Base-by-base conservation (phyloP, 1,140 invertebrate species). In the Vanessa tameamea region DNA sequence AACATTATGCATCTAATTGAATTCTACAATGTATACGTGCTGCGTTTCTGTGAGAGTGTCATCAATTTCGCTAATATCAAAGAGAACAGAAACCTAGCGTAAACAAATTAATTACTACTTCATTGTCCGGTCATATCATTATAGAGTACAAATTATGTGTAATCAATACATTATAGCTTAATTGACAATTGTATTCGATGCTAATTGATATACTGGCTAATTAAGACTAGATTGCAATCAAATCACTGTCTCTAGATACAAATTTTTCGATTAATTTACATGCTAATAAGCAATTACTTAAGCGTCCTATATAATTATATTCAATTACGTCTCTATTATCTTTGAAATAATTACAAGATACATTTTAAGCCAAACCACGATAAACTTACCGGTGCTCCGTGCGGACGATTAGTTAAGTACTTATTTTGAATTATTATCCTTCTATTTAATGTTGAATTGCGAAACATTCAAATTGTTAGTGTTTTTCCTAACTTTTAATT, bases 81-180 rank as follows among this genome's bases (percentile, higher is more conserved):
- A 57, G 53, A 57, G 53, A 57, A 23, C 13, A 23, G 16, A 20
- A 20, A 57, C 20, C 50, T 57, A 23, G 16, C 53, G 53, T 57
- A 57, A 61, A 37, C 23, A 31, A 37, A 61, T 61, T 61, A 61
- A 61, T 61, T 61, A 61, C 23, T 37, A 61, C 43, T 61, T 37
- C 26, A 61, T 37, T 61, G 57, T 61, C 26, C 31, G 31, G 31
- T 61, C 31, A 61, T 61, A 61, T 61, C 31, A 31, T 61, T 31
- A 61, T 61, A 15, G 23, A n/a, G 31, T 61, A 9, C 57, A 61
- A 61, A 61, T 31, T 37, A 61, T 23, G 14, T 61, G 12, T 61
- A 61, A 37, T 61, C 31, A 37, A 37, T 61, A 61, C 57, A 37
- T 61, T 61, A 61, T 37, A 61, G 26, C 57, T 37, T 61, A 37